These are phyloP conservation scores for Probaryconus sp. DNA, from an alignment of 1,140 invertebrate species.

Conservation along the genomic window DNA sequence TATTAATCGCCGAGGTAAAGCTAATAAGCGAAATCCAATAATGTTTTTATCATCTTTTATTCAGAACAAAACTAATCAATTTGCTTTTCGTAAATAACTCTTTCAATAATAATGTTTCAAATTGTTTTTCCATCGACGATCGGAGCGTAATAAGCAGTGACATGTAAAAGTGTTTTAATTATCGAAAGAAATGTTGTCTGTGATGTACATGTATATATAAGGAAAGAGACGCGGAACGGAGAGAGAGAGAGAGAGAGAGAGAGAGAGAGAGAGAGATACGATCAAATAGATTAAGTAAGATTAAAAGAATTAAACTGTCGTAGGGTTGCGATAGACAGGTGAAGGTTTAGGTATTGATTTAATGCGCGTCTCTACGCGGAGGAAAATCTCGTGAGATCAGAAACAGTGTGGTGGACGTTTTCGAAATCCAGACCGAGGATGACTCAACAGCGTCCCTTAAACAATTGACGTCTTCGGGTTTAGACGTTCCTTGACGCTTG, in stretches of 20 bases:
- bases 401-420: constrained; percentile 22
- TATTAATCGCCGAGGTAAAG: constrained; percentile 42
- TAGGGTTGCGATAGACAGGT: constrained; percentile 2
- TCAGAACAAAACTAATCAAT: too few species aligned
- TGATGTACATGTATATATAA: too few species aligned
- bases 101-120: too few species aligned
- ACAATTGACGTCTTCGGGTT: constrained; percentile 41
- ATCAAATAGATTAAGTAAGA: constrained; percentile 1
- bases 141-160: too few species aligned
- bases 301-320: constrained; percentile 20
- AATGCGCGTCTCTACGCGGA: not conserved
- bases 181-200: too few species aligned
- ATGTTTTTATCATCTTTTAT: constrained; percentile 13
- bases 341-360: constrained; percentile 26
- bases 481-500: constrained; percentile 11
- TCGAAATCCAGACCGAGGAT: constrained; percentile 25
- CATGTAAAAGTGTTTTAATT: too few species aligned
- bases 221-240: too few species aligned
- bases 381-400: constrained; percentile 23
- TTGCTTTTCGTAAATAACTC: too few species aligned
- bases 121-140: too few species aligned
- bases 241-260: too few species aligned
- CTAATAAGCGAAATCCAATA: constrained; percentile 38
- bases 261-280: too few species aligned
- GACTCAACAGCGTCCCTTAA: constrained; percentile 28